Conservation (phyloP, 2,797 vertebrate genomes). For the Hipposideros larvatus region DNA sequence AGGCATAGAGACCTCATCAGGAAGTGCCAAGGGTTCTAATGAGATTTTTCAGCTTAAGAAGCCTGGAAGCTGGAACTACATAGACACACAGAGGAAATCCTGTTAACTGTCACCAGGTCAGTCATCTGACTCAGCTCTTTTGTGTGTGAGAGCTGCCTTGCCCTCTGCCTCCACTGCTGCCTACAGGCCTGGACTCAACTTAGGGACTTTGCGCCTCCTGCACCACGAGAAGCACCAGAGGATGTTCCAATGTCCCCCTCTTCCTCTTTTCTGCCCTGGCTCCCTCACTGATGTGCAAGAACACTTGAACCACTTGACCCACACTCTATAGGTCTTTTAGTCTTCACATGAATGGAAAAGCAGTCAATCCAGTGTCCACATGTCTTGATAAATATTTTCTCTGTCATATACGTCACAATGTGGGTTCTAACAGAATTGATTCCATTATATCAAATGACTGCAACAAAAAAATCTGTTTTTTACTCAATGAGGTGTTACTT, state of each 20-base stretch:
- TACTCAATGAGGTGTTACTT: neutral
- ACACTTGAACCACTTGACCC: neutral
- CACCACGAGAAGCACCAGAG: neutral
- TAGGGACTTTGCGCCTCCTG: fast-evolving
- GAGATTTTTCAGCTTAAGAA: neutral
- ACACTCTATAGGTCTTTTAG: neutral
- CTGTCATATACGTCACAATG: neutral
- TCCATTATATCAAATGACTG: neutral
- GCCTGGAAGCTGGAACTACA: neutral
- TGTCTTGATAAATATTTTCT: neutral
- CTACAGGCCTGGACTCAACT: too few relatives aligned
- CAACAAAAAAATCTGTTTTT: neutral
- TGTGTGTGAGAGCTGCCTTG: neutral
- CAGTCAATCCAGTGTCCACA: neutral
- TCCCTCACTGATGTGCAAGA: neutral
- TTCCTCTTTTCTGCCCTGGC: neutral
- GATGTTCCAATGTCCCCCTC: fast-evolving
- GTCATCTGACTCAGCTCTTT: neutral
- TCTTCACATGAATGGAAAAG: neutral
- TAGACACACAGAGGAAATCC: slow-evolving; percentile 7
- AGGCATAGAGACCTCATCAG: neutral
- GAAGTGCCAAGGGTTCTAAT: neutral
- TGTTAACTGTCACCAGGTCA: neutral
- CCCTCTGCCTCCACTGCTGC: neutral
- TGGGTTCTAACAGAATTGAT: neutral